Percentiles rank a stretch among this genome's conserved stretches.
phyloP scores from a whole-genome alignment of 2,888 invertebrate genomes.

The Incurvaria masculella region DNA sequence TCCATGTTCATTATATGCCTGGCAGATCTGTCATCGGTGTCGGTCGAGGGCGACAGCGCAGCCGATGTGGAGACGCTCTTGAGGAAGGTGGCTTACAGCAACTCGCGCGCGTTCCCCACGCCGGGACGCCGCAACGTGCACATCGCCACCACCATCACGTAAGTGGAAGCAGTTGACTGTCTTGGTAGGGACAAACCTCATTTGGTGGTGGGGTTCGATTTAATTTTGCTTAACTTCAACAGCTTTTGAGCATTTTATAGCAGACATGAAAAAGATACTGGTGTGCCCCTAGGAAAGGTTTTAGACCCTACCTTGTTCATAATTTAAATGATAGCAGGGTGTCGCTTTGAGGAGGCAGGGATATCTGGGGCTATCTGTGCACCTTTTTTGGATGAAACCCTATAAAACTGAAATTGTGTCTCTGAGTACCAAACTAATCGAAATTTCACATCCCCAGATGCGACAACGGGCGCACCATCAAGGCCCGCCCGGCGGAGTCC shows the following conservation, averaged over 20 bases:
- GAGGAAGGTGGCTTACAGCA: slow-evolving; percentile 87
- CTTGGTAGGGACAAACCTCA: slow-evolving; percentile 1
- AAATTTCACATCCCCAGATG: slow-evolving; percentile 67
- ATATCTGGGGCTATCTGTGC: too few species aligned
- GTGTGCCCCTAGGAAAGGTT: too few species aligned
- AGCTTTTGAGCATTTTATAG: too few species aligned
- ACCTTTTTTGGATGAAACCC: too few species aligned
- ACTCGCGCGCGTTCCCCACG: slow-evolving; percentile 90
- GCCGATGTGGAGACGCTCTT: slow-evolving; percentile 86
- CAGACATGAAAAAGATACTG: too few species aligned
- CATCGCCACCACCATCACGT: slow-evolving; percentile 77
- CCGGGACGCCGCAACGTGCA: slow-evolving; percentile 88
- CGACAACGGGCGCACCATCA: slow-evolving; percentile 69
- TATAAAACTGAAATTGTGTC: too few species aligned
- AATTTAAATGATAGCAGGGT: too few species aligned
- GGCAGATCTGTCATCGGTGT: slow-evolving; percentile 81
- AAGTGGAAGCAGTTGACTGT: slow-evolving; percentile 22
- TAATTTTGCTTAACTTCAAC: too few species aligned
- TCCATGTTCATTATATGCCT: too few species aligned
- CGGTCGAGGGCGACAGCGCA: slow-evolving; percentile 87
- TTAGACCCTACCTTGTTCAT: too few species aligned
- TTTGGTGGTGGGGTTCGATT: neutral
- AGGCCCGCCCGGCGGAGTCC: slow-evolving; percentile 74
- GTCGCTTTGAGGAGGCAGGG: too few species aligned
- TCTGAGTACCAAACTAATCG: too few species aligned